These are phyloP conservation scores for Heliconius hewitsoni DNA, from an alignment of 1,140 invertebrate species.

Conservation along the genomic window DNA sequence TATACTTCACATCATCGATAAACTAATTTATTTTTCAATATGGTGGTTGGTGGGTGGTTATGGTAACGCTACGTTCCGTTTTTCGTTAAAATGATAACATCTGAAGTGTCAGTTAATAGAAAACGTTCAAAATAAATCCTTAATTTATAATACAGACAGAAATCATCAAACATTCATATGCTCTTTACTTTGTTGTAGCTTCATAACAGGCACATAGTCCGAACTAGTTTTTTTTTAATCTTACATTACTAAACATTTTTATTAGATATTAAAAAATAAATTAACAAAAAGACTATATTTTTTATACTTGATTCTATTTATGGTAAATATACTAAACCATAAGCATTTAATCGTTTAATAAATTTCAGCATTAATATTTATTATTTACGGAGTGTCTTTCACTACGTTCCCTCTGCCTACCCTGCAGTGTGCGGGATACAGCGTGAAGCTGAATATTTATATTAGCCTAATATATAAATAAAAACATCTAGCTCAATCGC, in stretches of 20 bases:
- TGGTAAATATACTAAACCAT: not conserved
- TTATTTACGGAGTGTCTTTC: too few species aligned
- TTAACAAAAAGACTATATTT: too few species aligned
- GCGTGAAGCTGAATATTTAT: too few species aligned
- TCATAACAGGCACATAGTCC: not conserved
- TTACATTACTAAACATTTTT: too few species aligned
- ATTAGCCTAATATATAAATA: constrained; percentile 30
- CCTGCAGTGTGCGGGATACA: too few species aligned
- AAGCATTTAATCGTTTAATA: not conserved
- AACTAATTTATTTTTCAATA: constrained; percentile 79
- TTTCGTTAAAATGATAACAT: constrained; percentile 30
- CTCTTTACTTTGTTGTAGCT: not conserved
- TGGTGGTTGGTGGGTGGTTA: constrained; percentile 74
- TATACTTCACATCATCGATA: constrained; percentile 66
- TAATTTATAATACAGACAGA: not conserved
- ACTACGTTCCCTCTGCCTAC: too few species aligned
- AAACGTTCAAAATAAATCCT: constrained; percentile 2
- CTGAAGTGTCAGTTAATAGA: constrained; percentile 8
- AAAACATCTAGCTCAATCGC: constrained; percentile 30
- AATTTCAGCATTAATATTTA: not conserved
- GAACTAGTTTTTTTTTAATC: not conserved
- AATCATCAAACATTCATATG: not conserved
- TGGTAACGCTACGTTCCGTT: constrained; percentile 64
- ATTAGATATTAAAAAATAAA: too few species aligned
- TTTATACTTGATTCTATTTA: too few species aligned